Conservation (phyloP, 1,140 invertebrate genomes). For the Adelges cooleyi region DNA sequence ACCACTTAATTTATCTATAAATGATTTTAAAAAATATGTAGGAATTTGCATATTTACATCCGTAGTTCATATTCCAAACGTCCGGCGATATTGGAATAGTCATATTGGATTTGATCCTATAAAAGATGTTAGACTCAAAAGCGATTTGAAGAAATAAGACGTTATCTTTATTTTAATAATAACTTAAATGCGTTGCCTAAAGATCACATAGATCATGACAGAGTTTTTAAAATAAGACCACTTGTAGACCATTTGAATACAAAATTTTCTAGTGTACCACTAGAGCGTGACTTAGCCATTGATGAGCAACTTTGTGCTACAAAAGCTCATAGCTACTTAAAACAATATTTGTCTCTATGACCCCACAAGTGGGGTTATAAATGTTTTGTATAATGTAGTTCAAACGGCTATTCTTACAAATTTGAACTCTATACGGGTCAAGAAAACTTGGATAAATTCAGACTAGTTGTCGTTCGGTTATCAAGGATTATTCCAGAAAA, state of each 20-base stretch:
- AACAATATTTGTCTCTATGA: constrained; percentile 37
- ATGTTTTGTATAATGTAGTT: constrained; percentile 33
- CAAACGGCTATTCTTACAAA: constrained; percentile 34
- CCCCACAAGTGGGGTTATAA: constrained; percentile 37
- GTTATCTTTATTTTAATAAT: too few relatives aligned
- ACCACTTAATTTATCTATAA: not conserved
- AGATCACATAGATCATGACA: constrained; percentile 21
- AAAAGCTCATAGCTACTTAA: constrained; percentile 35
- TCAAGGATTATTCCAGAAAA: not conserved
- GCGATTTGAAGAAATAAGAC: not conserved
- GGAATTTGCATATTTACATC: not conserved
- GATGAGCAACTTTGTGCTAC: constrained; percentile 37
- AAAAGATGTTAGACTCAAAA: not conserved
- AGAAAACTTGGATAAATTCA: constrained; percentile 29
- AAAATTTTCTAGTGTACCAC: constrained; percentile 30
- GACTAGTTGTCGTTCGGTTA: constrained; percentile 10
- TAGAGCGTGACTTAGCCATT: constrained; percentile 35
- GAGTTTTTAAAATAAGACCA: constrained; percentile 28
- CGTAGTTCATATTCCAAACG: not conserved
- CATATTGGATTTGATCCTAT: not conserved
- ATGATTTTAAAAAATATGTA: not conserved
- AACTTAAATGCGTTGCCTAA: not conserved
- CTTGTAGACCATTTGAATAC: constrained; percentile 4
- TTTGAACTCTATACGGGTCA: constrained; percentile 35
- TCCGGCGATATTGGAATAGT: not conserved